Evolutionary conservation across 2,797 vertebrate species (phyloP).

Genomic region (Gorsachius magnificus): DNA sequence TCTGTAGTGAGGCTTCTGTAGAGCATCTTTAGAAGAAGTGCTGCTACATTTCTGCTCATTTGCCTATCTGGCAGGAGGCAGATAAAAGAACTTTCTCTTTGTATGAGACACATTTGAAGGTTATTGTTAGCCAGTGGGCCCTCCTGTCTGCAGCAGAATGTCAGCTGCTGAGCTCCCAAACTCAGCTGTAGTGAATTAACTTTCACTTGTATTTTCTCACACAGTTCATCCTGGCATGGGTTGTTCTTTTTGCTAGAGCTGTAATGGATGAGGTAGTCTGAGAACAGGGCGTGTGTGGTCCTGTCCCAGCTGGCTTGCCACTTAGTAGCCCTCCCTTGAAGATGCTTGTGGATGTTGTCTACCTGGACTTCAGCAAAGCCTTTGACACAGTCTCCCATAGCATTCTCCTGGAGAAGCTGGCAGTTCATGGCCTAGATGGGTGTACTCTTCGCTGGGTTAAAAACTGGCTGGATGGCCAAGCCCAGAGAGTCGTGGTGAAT

Average conservation of each 20-base stretch:
- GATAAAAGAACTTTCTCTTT: not conserved
- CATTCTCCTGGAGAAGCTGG: too few relatives aligned
- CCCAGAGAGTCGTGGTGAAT: too few relatives aligned
- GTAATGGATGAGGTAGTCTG: not conserved
- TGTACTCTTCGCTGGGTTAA: too few relatives aligned
- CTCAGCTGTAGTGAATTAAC: not conserved
- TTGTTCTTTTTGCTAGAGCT: not conserved
- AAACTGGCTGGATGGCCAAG: too few relatives aligned
- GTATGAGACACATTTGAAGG: not conserved
- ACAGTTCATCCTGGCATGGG: not conserved
- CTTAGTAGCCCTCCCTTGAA: not conserved
- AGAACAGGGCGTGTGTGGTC: not conserved
- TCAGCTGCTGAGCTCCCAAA: not conserved
- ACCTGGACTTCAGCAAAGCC: too few relatives aligned
- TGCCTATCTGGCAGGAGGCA: not conserved
- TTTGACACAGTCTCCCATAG: too few relatives aligned
- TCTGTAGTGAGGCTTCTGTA: not conserved
- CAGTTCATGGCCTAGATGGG: too few relatives aligned
- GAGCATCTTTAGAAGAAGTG: not conserved
- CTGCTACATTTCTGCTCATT: not conserved
- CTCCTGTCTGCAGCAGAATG: not conserved
- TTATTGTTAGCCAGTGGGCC: not conserved
- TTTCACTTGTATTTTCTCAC: not conserved
- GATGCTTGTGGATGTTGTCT: too few relatives aligned
- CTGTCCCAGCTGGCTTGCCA: not conserved